Conservation (phyloP, 2,113 vertebrate genomes). For the Halcyon senegalensis region DNA sequence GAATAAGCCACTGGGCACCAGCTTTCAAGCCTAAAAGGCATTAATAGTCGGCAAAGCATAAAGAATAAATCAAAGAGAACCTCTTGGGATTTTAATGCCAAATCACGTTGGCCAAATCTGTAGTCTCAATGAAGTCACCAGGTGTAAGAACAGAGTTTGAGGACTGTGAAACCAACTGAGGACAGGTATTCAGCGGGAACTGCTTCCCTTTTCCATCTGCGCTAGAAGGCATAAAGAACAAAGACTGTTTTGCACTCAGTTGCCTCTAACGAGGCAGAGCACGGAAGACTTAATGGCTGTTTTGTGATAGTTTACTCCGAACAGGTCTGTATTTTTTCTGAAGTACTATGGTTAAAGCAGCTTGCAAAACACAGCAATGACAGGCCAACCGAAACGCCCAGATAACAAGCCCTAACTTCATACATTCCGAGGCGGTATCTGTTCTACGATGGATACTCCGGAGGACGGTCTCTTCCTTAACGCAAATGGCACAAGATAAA, state of each 20-base stretch:
- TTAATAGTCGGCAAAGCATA: background rate
- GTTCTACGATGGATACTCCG: accelerated
- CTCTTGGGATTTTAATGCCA: background rate
- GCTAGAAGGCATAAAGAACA: background rate
- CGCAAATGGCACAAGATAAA: background rate
- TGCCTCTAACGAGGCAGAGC: background rate
- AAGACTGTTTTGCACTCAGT: background rate
- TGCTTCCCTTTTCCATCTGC: background rate
- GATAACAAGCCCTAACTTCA: background rate
- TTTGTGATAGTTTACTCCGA: background rate
- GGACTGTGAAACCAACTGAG: background rate
- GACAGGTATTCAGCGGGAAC: background rate
- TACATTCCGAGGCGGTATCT: background rate
- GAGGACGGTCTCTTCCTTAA: background rate
- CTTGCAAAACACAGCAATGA: background rate
- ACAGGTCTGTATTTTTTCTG: background rate
- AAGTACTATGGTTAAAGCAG: background rate
- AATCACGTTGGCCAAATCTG: background rate
- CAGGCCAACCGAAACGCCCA: background rate
- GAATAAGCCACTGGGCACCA: background rate
- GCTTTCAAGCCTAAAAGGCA: background rate
- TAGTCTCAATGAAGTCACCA: background rate
- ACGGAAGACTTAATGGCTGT: background rate
- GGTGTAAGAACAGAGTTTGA: background rate
- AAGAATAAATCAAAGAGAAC: background rate